Percentiles rank a stretch among this genome's conserved stretches.
phyloP scores from a whole-genome alignment of 2,113 vertebrate genomes.

The Xyliphius kryptos region DNA sequence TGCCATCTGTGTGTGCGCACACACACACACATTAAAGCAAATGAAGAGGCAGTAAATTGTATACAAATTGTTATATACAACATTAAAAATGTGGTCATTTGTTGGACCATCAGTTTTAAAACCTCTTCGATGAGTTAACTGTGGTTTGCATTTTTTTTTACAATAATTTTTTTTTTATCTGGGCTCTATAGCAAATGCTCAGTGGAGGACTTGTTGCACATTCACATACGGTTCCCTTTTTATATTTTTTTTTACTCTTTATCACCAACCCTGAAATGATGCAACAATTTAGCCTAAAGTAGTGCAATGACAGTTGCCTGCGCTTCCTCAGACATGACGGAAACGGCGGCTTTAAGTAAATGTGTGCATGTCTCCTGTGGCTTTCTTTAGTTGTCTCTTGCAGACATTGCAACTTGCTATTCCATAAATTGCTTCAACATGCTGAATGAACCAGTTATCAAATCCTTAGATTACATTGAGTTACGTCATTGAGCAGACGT shows the following conservation, averaged over 20 bases:
- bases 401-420: slow-evolving; percentile 16
- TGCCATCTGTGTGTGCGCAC: no score
- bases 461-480: slow-evolving; percentile 1
- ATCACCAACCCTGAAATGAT: slow-evolving; percentile 6
- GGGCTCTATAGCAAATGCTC: neutral
- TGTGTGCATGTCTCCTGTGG: slow-evolving; percentile 6
- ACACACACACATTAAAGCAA: no score
- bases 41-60: no score
- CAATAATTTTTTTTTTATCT: no score
- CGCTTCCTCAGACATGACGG: slow-evolving; percentile 14
- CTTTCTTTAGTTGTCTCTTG: slow-evolving; percentile 14
- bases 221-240: neutral
- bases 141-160: no score
- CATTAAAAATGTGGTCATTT: no score
- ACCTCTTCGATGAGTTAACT: no score
- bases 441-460: slow-evolving; percentile 6
- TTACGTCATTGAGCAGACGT: no score
- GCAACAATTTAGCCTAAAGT: slow-evolving; percentile 12
- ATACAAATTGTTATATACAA: no score
- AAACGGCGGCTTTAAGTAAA: slow-evolving; percentile 14
- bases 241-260: slow-evolving; percentile 1
- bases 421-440: slow-evolving; percentile 24
- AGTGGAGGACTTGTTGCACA: neutral
- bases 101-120: no score
- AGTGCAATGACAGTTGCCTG: slow-evolving; percentile 15